Evolutionary conservation across 2,113 vertebrate species (phyloP), one percentile per base, ranked within the genome.

Genomic region (Hassar affinis): DNA sequence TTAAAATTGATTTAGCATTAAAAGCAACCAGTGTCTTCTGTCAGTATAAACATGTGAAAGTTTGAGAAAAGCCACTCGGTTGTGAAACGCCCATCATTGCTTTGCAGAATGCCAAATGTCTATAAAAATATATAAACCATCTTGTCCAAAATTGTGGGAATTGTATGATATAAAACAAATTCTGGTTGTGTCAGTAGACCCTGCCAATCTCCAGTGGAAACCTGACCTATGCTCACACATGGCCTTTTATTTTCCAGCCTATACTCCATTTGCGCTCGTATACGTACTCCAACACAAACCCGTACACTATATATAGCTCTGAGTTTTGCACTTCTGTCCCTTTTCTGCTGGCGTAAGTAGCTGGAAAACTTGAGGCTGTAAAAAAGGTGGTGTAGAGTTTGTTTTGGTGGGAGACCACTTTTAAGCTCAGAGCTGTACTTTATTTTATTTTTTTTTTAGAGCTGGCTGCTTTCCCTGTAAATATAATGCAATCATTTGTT

Each of bases 311-410:
- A 69, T 57, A 68, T 45, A 81, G 22, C 59, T 51, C 56, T 6
- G 18, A 76, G 38, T 27, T 56, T 71, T 69, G 59, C 51, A 82
- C 80, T 64, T 82, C 66, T 84, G 75, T 71, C 47, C 45, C 6
- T 79, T 82, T 85, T 79, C 47, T 66, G 15, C 82, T 88, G 87
- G 85, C 85, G 62, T 11, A 20, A 71, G 52, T 38, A 61, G 62
- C 59, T 84, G 87, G 87, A 88, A 88, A 86, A 85, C 49, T 49
- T 64, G 52, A 51, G 66, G 54, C 59, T 76, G 61, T 82, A 42
- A 80, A 49, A 75, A 76, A 11, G 38, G 57, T 71, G 71, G 66
- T 78, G 75, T 75, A 6, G 35, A 59, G 42, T 85, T 54, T 80
- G 42, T 77, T 74, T 78, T 81, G 30, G 45, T 57, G 49, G 61